Conservation (phyloP, 2,113 vertebrate genomes). For the Meleagris gallopavo region DNA sequence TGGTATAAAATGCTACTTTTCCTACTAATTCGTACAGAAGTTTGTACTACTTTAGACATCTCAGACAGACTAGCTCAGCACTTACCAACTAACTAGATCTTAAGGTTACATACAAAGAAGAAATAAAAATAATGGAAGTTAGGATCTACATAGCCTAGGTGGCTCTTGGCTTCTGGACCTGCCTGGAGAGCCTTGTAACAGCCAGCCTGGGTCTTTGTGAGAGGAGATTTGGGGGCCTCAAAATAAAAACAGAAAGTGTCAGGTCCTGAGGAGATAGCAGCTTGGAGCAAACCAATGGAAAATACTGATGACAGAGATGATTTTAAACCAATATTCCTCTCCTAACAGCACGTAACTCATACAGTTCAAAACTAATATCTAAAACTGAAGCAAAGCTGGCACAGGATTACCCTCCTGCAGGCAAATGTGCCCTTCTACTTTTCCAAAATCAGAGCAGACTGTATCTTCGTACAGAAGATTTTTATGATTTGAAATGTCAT, state of each 20-base stretch:
- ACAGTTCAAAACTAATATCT: not conserved
- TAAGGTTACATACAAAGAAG: not conserved
- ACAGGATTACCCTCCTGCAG: not conserved
- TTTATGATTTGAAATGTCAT: not conserved
- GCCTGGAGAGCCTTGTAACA: not conserved
- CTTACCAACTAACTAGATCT: not conserved
- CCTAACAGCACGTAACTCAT: not conserved
- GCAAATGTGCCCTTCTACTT: not conserved
- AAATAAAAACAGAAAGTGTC: not conserved
- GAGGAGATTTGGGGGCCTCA: not conserved
- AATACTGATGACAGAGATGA: not conserved
- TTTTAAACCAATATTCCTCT: not conserved
- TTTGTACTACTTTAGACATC: not conserved
- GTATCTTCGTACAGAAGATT: not conserved
- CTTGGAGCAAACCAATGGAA: not conserved
- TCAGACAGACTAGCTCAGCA: not conserved
- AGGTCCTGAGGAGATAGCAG: rapidly evolving
- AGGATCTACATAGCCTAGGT: not conserved
- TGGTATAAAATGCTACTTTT: not conserved
- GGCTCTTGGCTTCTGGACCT: not conserved
- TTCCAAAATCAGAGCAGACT: not conserved
- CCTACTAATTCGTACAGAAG: not conserved
- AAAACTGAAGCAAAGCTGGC: not conserved
- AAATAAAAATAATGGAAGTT: not conserved
- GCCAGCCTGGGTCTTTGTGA: not conserved